Base-by-base conservation (phyloP, 2,797 vertebrate species). In the Danio kyathit region DNA sequence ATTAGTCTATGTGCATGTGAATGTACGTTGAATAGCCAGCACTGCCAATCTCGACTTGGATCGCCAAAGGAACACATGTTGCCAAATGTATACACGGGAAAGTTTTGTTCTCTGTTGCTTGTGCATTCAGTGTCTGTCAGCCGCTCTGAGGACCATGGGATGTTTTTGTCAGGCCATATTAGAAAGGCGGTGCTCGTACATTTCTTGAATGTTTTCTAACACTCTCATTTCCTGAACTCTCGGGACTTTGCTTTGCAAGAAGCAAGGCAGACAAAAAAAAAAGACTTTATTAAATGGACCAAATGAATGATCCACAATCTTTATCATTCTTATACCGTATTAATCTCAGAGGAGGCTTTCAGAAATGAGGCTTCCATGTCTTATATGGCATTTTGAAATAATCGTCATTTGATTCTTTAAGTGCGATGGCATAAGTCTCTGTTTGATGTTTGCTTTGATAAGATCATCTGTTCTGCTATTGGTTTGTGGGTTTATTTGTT, bases 1-100 rank as follows among this genome's bases (percentile, higher is more conserved):
- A 89, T 90, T 82, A 78, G 87, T 92, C 86, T 90, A 83, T 83
- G 91, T 93, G 93, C 91, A 93, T 93, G 92, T 93, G 89, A 90
- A 76, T 88, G 83, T 90, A 81, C 74, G 82, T 84, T 83, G 54
- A 79, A 81, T 83, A 90, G 90, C 90, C 74, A 90, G 84, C 90
- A 93, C 91, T 94, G 92, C 92, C 90, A 88, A 85, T 85, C 83
- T 70, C 63, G 49, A 83, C 65, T 80, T 83, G 86, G 89, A 89
- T 82, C 74, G 87, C 91, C 86, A 89, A 90, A 89, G 86, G 84
- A 90, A 85, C 81, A 79, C 46, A 64, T 29, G 29, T 85, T 86
- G 87, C 90, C 90, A 89, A 85, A 88, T 72, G 86, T 84, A 85
- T 29, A 29, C 69, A 78, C 65, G 51, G 64, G 82, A 56, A 81